A percentile compares a stretch with the other conserved stretches of the same genome.
Evolutionary conservation across 2,888 invertebrate genomes (phyloP).

Genomic region (Torymus auratus): DNA sequence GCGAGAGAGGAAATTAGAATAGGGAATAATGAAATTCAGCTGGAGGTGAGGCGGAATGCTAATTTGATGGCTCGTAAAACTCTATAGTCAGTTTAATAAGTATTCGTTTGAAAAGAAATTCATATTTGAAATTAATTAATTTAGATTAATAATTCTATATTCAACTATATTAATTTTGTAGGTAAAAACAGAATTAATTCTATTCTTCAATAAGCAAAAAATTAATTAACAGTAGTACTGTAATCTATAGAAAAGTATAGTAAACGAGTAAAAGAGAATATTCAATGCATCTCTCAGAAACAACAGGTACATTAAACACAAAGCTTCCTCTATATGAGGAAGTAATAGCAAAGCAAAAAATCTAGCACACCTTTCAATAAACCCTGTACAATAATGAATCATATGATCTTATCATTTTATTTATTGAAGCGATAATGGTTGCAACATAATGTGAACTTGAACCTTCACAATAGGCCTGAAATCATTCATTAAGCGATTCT

Average conservation of each 20-base stretch:
- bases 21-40: constrained; percentile 19
- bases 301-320: too few relatives aligned
- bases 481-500: constrained; percentile 21
- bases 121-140: too few relatives aligned
- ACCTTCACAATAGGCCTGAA: not conserved
- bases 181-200: too few relatives aligned
- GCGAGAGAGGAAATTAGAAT: constrained; percentile 3
- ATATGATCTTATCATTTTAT: constrained; percentile 2
- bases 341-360: not conserved
- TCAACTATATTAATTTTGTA: too few relatives aligned
- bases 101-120: not conserved
- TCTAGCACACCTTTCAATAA: not conserved
- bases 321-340: not conserved
- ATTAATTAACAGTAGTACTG: too few relatives aligned
- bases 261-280: too few relatives aligned
- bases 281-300: too few relatives aligned
- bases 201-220: too few relatives aligned
- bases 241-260: too few relatives aligned
- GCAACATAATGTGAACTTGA: not conserved
- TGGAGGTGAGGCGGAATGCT: constrained; percentile 27
- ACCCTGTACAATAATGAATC: not conserved
- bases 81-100: not conserved
- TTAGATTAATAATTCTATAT: too few relatives aligned
- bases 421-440: constrained; percentile 14
- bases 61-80: constrained; percentile 30